Percentiles rank a stretch among this genome's conserved stretches.
phyloP scores from a whole-genome alignment of 2,797 vertebrate genomes.

The Steatocranus sp. region DNA sequence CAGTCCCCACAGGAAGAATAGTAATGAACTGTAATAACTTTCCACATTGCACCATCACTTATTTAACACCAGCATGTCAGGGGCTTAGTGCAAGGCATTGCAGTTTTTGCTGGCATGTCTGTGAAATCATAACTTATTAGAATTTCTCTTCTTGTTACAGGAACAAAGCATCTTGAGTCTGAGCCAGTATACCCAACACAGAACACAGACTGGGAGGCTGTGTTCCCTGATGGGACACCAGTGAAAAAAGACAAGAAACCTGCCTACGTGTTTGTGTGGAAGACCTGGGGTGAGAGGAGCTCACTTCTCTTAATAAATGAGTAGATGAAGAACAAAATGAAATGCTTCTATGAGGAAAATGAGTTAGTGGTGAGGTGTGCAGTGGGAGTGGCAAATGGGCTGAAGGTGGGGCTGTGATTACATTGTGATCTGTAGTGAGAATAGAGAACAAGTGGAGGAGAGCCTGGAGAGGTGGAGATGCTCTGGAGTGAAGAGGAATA shows the following conservation, averaged over 20 bases:
- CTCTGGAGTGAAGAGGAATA: neutral
- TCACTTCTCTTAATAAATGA: rapidly evolving
- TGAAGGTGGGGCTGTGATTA: neutral
- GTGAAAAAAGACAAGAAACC: conserved; percentile 72
- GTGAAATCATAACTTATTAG: neutral
- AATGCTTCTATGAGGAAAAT: neutral
- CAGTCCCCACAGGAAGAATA: neutral
- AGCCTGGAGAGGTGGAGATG: neutral
- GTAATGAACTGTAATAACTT: neutral
- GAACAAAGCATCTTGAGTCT: conserved; percentile 69
- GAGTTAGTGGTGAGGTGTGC: neutral
- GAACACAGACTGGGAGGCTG: conserved; percentile 52
- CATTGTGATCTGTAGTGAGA: neutral
- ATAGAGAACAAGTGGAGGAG: neutral
- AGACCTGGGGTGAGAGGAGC: conserved; percentile 81
- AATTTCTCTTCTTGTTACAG: conserved; percentile 42
- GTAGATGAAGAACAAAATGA: neutral
- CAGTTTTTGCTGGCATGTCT: neutral
- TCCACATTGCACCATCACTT: rapidly evolving
- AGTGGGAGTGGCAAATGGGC: neutral
- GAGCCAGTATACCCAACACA: conserved; percentile 77
- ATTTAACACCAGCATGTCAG: neutral
- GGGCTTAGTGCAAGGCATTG: neutral
- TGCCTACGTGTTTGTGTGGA: conserved; percentile 91
- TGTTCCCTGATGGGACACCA: conserved; percentile 81